These are phyloP conservation scores for Lepus europaeus DNA, from an alignment of 2,113 vertebrate species.

Conservation along the genomic window DNA sequence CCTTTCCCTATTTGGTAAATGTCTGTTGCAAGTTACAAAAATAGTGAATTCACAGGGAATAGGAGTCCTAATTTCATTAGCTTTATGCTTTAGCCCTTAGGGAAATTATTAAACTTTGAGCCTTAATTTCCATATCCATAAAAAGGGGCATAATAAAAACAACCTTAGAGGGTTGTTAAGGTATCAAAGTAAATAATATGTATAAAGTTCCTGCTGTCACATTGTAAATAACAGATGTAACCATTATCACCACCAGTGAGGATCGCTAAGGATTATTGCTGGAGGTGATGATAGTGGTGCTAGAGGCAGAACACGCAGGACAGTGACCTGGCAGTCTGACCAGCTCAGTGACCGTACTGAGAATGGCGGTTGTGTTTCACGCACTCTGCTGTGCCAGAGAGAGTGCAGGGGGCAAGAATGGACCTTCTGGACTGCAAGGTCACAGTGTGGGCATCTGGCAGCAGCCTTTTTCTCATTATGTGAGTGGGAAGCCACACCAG, in stretches of 20 bases:
- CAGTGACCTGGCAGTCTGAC: background rate
- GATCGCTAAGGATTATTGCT: background rate
- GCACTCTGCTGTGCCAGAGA: background rate
- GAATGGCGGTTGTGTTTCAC: background rate
- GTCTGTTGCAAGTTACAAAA: slow-evolving; percentile 15
- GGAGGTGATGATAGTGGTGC: background rate
- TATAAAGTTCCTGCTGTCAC: background rate
- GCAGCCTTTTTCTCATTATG: background rate
- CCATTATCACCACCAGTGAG: background rate
- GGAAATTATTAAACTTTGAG: background rate
- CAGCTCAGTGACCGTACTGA: background rate
- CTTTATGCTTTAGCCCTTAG: background rate
- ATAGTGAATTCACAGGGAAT: background rate
- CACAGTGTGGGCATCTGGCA: background rate
- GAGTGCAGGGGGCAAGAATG: background rate
- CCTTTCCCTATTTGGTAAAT: background rate
- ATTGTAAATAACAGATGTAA: background rate
- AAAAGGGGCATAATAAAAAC: slow-evolving; percentile 5
- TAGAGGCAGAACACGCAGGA: background rate
- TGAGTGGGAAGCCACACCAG: background rate
- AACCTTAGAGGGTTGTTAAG: background rate
- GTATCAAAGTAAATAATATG: background rate
- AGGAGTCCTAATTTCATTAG: background rate
- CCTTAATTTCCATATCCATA: background rate
- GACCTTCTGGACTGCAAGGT: background rate